Evolutionary conservation across 2,888 invertebrate species (phyloP).

Genomic region (Synanthedon formicaeformis): DNA sequence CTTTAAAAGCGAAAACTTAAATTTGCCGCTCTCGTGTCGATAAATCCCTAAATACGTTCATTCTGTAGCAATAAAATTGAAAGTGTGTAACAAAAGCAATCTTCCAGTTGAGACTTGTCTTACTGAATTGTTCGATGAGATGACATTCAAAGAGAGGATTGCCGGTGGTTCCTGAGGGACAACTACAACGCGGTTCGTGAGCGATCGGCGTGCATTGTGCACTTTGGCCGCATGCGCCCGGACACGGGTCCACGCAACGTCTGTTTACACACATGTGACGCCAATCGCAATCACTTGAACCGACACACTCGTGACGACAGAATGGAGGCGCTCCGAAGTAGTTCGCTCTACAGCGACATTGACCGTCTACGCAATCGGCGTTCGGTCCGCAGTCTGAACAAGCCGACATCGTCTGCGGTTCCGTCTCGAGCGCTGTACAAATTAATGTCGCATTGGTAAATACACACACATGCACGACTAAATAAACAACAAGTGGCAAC

Average conservation of each 20-base stretch:
- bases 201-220: slow-evolving; percentile 78
- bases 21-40: slow-evolving; percentile 17
- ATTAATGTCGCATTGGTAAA: not conserved
- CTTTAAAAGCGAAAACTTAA: slow-evolving; percentile 58
- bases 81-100: slow-evolving; percentile 28
- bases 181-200: slow-evolving; percentile 79
- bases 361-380: slow-evolving; percentile 76
- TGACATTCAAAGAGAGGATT: slow-evolving; percentile 80
- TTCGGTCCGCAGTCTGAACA: slow-evolving; percentile 82
- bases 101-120: slow-evolving; percentile 48
- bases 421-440: slow-evolving; percentile 32
- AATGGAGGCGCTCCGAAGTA: slow-evolving; percentile 80
- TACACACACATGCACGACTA: not conserved
- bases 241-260: slow-evolving; percentile 81
- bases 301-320: slow-evolving; percentile 79
- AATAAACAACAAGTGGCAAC: not conserved
- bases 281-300: slow-evolving; percentile 78
- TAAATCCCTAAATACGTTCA: not conserved
- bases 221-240: slow-evolving; percentile 79
- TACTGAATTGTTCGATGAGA: slow-evolving; percentile 63
- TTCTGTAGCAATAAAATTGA: slow-evolving; percentile 5
- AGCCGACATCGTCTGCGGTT: slow-evolving; percentile 50
- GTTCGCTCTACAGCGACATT: slow-evolving; percentile 76
- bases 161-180: slow-evolving; percentile 75
- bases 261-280: slow-evolving; percentile 77